Percentiles rank a stretch among this genome's conserved stretches.
Conservation (phyloP, 2,797 vertebrate genomes). For the Tinamus major region DNA sequence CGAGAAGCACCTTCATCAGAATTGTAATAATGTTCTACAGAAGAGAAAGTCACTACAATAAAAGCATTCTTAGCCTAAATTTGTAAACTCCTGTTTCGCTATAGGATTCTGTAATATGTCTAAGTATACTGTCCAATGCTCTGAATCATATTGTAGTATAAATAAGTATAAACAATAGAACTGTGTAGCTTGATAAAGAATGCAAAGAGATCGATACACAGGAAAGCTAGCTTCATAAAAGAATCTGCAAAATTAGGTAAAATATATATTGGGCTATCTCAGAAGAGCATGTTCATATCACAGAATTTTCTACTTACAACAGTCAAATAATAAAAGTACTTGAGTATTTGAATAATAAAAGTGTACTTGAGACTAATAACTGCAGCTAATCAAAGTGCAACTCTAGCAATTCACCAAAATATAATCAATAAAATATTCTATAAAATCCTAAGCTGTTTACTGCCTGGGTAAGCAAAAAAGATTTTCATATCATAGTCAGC, state of each 20-base stretch:
- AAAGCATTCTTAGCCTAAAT: not conserved
- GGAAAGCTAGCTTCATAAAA: not conserved
- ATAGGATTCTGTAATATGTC: not conserved
- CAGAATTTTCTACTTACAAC: not conserved
- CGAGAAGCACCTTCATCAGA: not conserved
- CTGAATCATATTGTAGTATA: not conserved
- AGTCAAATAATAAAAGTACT: not conserved
- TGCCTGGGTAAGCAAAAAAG: not conserved
- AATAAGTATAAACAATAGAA: not conserved
- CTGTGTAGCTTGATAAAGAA: not conserved
- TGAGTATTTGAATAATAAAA: too few relatives aligned
- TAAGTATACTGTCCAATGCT: not conserved
- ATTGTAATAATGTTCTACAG: not conserved
- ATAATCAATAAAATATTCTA: not conserved
- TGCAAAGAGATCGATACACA: not conserved
- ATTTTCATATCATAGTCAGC: not conserved
- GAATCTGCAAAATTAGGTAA: not conserved
- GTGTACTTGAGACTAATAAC: not conserved
- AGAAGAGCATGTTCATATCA: not conserved
- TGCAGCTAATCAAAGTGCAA: not conserved
- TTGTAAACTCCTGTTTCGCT: not conserved
- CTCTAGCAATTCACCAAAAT: not conserved
- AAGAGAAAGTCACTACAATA: not conserved
- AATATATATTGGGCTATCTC: not conserved
- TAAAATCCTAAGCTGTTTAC: not conserved